These are phyloP conservation scores for Mamestra configurata DNA, from an alignment of 1,140 invertebrate genomes.

Conservation along the genomic window DNA sequence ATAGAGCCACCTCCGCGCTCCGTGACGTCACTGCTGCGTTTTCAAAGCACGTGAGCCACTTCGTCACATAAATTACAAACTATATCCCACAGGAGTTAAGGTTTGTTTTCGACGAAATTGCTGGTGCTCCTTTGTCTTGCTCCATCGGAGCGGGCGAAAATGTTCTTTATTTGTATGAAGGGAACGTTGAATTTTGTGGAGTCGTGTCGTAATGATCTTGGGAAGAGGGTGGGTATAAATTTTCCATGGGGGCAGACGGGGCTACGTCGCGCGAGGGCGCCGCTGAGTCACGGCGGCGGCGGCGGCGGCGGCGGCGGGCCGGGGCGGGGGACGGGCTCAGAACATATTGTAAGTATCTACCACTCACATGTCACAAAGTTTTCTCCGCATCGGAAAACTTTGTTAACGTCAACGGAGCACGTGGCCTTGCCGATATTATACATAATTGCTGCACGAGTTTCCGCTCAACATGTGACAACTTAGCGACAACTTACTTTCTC, in stretches of 20 bases:
- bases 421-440: conserved; percentile 82
- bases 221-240: conserved; percentile 87
- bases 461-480: conserved; percentile 66
- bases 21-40: conserved; percentile 80
- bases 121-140: conserved; percentile 82
- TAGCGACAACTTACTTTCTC: conserved; percentile 50
- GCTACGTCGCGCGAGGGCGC: conserved; percentile 85
- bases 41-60: conserved; percentile 79
- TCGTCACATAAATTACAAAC: conserved; percentile 83
- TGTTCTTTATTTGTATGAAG: conserved; percentile 67
- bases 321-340: conserved; percentile 53
- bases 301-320: conserved; percentile 64
- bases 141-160: conserved; percentile 59
- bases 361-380: conserved; percentile 87
- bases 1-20: conserved; percentile 61
- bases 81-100: conserved; percentile 85
- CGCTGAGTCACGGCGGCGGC: conserved; percentile 81
- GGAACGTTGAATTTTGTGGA: conserved; percentile 70
- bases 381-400: conserved; percentile 86
- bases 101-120: conserved; percentile 86
- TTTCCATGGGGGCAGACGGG: conserved; percentile 86
- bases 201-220: conserved; percentile 77
- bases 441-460: conserved; percentile 77
- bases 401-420: conserved; percentile 87
- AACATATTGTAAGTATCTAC: conserved; percentile 86